Evolutionary conservation across 1,140 invertebrate genomes (phyloP), one percentile per base, ranked within the genome.

Genomic region (Elymnias hypermnestra): DNA sequence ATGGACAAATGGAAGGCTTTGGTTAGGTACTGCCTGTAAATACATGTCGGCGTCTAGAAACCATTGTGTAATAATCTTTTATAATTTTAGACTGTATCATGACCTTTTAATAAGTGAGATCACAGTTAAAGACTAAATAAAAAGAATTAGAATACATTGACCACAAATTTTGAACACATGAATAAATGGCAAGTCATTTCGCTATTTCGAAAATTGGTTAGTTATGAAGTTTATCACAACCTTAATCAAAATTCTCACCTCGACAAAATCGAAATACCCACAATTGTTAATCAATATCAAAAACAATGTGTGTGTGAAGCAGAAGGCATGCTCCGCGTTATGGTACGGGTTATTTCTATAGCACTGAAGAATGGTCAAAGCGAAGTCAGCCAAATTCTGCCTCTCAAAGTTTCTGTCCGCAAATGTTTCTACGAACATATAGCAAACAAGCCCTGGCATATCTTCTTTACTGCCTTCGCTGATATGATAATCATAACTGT

Each of bases 301-400:
- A 42, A 78, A 89, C 86, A 90, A 87, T 17, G 87, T 88, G 63
- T 90, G 89, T 0, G 82, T 83, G 31, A 89, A 88, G 31, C 76
- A 87, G 57, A 90, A 89, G 2, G 87, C 89, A 52, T 90, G 89
- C 18, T 89, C 85, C 2, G 88, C 88, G 61, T 90, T 90, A 54
- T 90, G 89, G 53, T 90, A 90, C 0, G 88, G 87, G 49, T 88
- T 89, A 28, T 54, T 70, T 5, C 78, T 50, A 57, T 90, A 90
- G 19, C 82, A 82, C 35, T 79, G 72, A 14, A 87, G 67, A 0
- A 88, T 72, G 4, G 87, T 84, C 2, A 89, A 52, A 2, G 87
- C 66, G 54, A 89, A 89, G 33, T 82, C 68, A 0, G 65, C 65
- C 5, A 86, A 38, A 0, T 36, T 46, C 2, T 43, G 31, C 3